A percentile compares a stretch with the other conserved stretches of the same genome.
Evolutionary conservation across 1,140 invertebrate species (phyloP).

Genomic region (Drosophila athabasca): DNA sequence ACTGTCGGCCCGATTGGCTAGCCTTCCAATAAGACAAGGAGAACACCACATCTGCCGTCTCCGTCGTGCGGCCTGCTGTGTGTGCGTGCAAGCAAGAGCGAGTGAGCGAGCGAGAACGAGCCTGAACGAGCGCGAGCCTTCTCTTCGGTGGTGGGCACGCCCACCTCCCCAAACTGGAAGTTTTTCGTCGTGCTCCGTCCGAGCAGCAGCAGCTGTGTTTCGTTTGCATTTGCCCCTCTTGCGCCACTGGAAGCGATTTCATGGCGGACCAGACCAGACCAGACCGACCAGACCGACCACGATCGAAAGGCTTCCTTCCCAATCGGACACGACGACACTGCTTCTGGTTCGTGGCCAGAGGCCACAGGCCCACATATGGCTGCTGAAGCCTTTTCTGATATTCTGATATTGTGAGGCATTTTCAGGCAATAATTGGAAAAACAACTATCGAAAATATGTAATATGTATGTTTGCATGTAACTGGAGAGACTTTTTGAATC

Average conservation of each 20-base stretch:
- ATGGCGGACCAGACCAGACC: slow-evolving; percentile 50
- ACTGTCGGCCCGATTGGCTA: slow-evolving; percentile 31
- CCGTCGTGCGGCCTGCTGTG: neutral
- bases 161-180: slow-evolving; percentile 70
- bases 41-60: slow-evolving; percentile 17
- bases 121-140: slow-evolving; percentile 6
- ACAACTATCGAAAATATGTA: too few relatives aligned
- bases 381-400: too few relatives aligned
- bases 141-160: slow-evolving; percentile 38
- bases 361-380: too few relatives aligned
- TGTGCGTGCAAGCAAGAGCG: too few relatives aligned
- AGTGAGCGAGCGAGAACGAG: too few relatives aligned
- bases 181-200: slow-evolving; percentile 28
- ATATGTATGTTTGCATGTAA: too few relatives aligned
- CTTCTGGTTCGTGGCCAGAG: too few relatives aligned
- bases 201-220: slow-evolving; percentile 17
- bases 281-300: slow-evolving; percentile 7
- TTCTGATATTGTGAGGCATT: too few relatives aligned
- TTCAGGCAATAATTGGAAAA: too few relatives aligned
- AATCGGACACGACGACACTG: slow-evolving; percentile 28
- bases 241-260: slow-evolving; percentile 63
- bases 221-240: slow-evolving; percentile 25
- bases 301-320: slow-evolving; percentile 69
- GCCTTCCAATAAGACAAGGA: slow-evolving; percentile 54
- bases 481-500: too few relatives aligned